Conservation (phyloP, 1,140 invertebrate genomes). For the Palaemon carinicauda region DNA sequence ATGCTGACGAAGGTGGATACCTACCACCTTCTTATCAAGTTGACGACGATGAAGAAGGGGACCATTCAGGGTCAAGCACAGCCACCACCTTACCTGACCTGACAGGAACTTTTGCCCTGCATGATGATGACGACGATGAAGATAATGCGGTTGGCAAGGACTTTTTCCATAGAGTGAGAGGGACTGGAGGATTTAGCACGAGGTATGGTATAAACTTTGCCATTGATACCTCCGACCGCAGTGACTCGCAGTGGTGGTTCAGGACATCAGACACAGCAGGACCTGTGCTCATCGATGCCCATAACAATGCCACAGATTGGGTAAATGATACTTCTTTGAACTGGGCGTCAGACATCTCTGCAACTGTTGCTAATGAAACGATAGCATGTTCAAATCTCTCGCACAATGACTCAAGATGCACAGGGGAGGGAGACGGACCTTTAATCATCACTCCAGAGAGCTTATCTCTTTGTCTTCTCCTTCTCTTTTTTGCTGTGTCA, state of each 20-base stretch:
- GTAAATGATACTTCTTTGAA: slow-evolving; percentile 9
- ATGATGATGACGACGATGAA: neutral
- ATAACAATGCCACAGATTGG: slow-evolving; percentile 17
- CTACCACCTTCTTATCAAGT: neutral
- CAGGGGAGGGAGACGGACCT: neutral
- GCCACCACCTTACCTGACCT: too few relatives aligned
- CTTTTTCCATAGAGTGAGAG: neutral
- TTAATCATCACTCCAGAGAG: slow-evolving; percentile 51
- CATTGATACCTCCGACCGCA: neutral
- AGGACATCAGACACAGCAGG: slow-evolving; percentile 7
- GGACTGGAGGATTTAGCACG: neutral
- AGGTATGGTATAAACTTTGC: slow-evolving; percentile 19
- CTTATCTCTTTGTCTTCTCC: slow-evolving; percentile 62
- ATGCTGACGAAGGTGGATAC: neutral
- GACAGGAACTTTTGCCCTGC: too few relatives aligned
- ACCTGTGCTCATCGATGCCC: slow-evolving; percentile 22
- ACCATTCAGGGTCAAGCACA: too few relatives aligned
- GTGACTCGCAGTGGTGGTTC: slow-evolving; percentile 23
- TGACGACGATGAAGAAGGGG: neutral
- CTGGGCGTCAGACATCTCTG: neutral
- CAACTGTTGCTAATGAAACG: neutral
- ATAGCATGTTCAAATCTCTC: slow-evolving; percentile 28
- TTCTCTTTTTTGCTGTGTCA: slow-evolving; percentile 71
- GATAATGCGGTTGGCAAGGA: neutral
- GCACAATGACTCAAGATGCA: slow-evolving; percentile 15